These are phyloP conservation scores for Cyrtorhinus lividipennis DNA, from an alignment of 1,140 invertebrate species.

Conservation along the genomic window DNA sequence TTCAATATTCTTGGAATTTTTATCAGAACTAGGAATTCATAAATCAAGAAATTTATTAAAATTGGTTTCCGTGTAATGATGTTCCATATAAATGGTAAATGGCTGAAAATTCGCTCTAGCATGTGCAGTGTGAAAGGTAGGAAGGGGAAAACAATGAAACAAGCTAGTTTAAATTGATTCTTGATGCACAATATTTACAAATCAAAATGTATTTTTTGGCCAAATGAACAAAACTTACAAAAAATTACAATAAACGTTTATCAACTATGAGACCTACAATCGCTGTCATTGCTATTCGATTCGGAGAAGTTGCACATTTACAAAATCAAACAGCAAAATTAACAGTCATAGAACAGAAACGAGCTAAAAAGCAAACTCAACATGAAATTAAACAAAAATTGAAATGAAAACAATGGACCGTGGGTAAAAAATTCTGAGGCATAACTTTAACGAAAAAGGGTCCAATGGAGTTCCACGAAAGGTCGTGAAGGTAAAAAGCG, in stretches of 20 bases:
- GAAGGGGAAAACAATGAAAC: no score
- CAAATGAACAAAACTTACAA: neutral
- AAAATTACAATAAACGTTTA: slow-evolving; percentile 3
- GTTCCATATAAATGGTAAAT: no score
- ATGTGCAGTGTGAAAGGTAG: no score
- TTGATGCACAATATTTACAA: neutral
- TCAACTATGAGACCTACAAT: slow-evolving; percentile 4
- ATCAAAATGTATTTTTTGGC: neutral
- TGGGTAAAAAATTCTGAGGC: neutral
- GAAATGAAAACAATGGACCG: neutral
- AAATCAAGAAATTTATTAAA: no score
- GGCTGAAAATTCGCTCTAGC: no score
- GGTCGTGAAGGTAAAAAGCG: neutral
- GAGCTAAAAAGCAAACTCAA: neutral
- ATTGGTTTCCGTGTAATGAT: no score
- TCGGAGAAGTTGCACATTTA: neutral
- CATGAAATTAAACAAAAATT: neutral
- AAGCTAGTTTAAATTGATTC: neutral
- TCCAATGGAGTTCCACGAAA: neutral
- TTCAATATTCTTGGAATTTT: no score
- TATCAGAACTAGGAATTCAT: no score
- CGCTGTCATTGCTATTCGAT: neutral
- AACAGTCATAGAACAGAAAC: neutral
- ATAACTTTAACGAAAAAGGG: neutral
- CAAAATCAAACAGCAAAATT: neutral